Evolutionary conservation across 2,888 invertebrate species (phyloP).

Genomic region (Ectemnius lituratus): DNA sequence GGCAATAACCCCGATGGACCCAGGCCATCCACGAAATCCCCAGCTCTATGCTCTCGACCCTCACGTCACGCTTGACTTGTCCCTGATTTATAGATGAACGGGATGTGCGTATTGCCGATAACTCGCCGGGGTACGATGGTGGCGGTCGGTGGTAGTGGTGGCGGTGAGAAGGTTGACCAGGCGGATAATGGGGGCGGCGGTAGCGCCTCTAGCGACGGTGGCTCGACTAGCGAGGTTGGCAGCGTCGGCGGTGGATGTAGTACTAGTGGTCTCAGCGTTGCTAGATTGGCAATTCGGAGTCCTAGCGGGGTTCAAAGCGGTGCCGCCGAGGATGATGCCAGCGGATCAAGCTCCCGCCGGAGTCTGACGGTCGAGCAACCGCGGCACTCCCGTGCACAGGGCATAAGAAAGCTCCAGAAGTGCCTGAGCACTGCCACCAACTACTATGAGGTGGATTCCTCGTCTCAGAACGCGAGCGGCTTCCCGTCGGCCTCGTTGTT

Average conservation of each 20-base stretch:
- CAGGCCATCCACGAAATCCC: no score
- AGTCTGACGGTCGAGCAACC: slow-evolving; percentile 75
- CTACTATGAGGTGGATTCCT: slow-evolving; percentile 83
- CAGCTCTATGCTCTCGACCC: no score
- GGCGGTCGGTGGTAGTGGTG: slow-evolving; percentile 62
- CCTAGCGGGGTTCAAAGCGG: slow-evolving; percentile 39
- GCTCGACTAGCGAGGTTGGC: slow-evolving; percentile 44
- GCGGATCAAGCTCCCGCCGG: slow-evolving; percentile 63
- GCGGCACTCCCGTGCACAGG: slow-evolving; percentile 95
- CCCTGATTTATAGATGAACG: slow-evolving; percentile 85
- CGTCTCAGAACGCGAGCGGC: slow-evolving; percentile 43
- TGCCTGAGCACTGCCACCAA: slow-evolving; percentile 91
- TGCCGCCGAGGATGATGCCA: slow-evolving; percentile 46
- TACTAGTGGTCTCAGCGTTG: slow-evolving; percentile 47
- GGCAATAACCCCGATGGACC: no score
- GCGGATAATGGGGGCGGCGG: slow-evolving; percentile 41
- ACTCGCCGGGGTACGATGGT: slow-evolving; percentile 75
- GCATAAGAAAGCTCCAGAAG: slow-evolving; percentile 95
- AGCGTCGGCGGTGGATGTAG: slow-evolving; percentile 48
- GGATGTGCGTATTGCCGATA: slow-evolving; percentile 85
- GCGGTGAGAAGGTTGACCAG: slow-evolving; percentile 43
- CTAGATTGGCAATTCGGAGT: slow-evolving; percentile 51
- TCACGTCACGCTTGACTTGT: slow-evolving; percentile 52
- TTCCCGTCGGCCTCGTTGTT: slow-evolving; percentile 71
- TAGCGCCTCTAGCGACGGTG: slow-evolving; percentile 41